These are phyloP conservation scores for Diploscapter pachys DNA, from an alignment of 1,140 invertebrate genomes.

Conservation along the genomic window DNA sequence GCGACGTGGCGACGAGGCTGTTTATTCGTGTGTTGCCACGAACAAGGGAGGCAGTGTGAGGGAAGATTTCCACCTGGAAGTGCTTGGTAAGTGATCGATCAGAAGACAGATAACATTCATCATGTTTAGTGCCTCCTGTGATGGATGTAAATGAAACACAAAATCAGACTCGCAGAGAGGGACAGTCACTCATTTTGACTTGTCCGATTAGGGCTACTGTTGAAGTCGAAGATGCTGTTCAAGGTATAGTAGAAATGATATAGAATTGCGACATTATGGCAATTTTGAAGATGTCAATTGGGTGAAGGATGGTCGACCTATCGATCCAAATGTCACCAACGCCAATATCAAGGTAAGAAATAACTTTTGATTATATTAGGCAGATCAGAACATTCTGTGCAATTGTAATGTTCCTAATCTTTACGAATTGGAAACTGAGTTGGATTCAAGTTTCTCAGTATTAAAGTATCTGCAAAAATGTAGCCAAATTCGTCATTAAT, in stretches of 20 bases:
- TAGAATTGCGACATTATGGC: not conserved
- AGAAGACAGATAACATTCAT: not conserved
- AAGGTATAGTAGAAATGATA: too few relatives aligned
- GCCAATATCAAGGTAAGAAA: too few relatives aligned
- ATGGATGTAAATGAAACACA: slow-evolving; percentile 39
- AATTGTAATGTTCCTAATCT: slow-evolving; percentile 16
- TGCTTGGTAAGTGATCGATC: slow-evolving; percentile 38
- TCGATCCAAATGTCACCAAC: slow-evolving; percentile 24
- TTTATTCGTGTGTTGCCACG: slow-evolving; percentile 48
- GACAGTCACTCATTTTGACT: slow-evolving; percentile 42
- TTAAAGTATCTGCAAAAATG: too few relatives aligned
- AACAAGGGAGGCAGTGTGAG: slow-evolving; percentile 45
- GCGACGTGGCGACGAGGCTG: slow-evolving; percentile 36
- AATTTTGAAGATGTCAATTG: slow-evolving; percentile 42
- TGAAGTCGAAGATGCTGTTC: not conserved
- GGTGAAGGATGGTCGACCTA: slow-evolving; percentile 51
- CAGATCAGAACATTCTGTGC: not conserved
- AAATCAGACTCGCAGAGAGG: slow-evolving; percentile 42
- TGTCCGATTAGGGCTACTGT: slow-evolving; percentile 40
- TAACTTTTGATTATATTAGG: too few relatives aligned
- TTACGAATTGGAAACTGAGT: too few relatives aligned
- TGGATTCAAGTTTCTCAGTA: too few relatives aligned
- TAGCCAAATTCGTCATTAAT: too few relatives aligned
- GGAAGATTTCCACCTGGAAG: slow-evolving; percentile 51
- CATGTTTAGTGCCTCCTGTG: slow-evolving; percentile 47